Evolutionary conservation across 2,113 vertebrate genomes (phyloP), one percentile per base, ranked within the genome.

Genomic region (Ploceus nigricollis): DNA sequence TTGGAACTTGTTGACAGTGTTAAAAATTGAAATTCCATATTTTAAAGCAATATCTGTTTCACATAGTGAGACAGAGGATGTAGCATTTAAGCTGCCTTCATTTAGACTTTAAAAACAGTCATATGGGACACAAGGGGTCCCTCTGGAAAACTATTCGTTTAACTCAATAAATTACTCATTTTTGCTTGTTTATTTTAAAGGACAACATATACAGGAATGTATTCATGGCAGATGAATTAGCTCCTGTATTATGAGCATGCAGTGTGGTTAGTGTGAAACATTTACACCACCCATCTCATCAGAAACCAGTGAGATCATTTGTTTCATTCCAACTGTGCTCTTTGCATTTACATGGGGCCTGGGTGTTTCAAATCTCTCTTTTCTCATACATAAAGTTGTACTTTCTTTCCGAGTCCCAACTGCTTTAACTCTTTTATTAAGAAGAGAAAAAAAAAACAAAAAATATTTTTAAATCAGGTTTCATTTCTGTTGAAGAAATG

Each of bases 171-270:
- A 96, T 94, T 93, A 88, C 90, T 94, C 93, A 60, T 83, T 94
- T 94, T 93, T 94, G 51, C 92, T 90, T 96, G 85, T 93, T 97
- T 97, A 93, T 94, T 92, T 93, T 92, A 90, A 96, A 95, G 72
- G 69, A 90, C 56, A 94, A 60, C 90, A 50, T 86, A 96, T 80
- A 96, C 85, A 96, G 92, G 53, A 88, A 94, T 56, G 85, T 92
- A 97, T 97, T 97, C 95, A 96, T 89, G 44, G 95, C 82, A 96
- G 68, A 95, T 97, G 96, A 97, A 97, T 97, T 96, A 92, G 92
- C 93, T 96, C 85, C 94, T 96, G 85, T 96, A 88, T 88, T 94
- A 94, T 92, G 82, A 92, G 76, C 3, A 1, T 89, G 68, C 90
- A 48, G 60, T 92, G 94, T 87, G 93, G 93, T 94, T 91, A 90